Base-by-base conservation (phyloP, 1,140 invertebrate species). In the Zaprionus ghesquierei region DNA sequence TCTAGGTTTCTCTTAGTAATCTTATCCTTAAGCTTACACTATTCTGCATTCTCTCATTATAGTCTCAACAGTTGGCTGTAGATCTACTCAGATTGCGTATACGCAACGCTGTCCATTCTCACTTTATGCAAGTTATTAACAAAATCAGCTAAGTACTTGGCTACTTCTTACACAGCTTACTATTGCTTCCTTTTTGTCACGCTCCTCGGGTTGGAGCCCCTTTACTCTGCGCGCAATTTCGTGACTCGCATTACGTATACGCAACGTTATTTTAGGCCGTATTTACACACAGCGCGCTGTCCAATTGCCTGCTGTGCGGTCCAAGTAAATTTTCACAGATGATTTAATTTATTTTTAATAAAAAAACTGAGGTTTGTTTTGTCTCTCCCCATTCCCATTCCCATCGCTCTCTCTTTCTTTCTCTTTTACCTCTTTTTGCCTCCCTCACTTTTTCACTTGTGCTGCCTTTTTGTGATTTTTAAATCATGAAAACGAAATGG, bases 281-380 rank as follows among this genome's bases (percentile, higher is more conserved):
- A 44, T 38, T 15, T 31, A 20, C 13, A 2, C 18, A 35, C 27
- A 5, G 27, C 27, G 27, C 3, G 9, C 1, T 29, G n/a, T 41
- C 2, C 35, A 41, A 41, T 41, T 15, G 35, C 0, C 35, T 41
- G 3, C 13, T 35, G 9, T 22, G 25, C 38, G 33, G 9, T 10
- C 13, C 44, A 60, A 85, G 73, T 80, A 55, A 46, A 75, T 70
- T 77, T n/a, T 81, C 55, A 65, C 33, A 65, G 44, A 56, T 85
- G 78, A 75, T 81, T 81, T 81, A 78, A 86, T 87, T 35, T 66
- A 72, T 78, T 81, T 86, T 81, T 78, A 86, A 86, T 81, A 81
- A 71, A 62, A n/a, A 63, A 56, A 49, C 76, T 53, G 58, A 49
- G 70, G 53, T 33, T 71, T 22, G 18, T 5, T 46, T 46, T 20